These are phyloP conservation scores for Rhinogobius similis DNA, from an alignment of 2,113 vertebrate genomes.

Conservation along the genomic window DNA sequence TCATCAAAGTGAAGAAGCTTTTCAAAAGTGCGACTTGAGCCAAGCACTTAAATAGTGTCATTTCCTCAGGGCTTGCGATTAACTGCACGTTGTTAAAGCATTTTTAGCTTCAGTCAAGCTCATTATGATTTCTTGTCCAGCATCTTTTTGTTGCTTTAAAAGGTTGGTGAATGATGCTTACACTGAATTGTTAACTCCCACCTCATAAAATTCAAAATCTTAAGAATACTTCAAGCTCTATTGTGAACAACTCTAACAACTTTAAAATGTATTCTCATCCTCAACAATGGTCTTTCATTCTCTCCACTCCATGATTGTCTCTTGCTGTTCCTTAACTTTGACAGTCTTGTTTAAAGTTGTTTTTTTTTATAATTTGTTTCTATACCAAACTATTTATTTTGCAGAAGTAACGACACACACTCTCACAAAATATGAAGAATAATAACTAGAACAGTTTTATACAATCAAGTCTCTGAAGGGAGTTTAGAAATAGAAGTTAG, in stretches of 20 bases:
- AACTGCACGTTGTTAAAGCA: background rate
- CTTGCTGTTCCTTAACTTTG: too few species aligned
- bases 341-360: too few species aligned
- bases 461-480: background rate
- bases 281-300: slow-evolving; percentile 25
- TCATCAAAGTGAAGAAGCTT: background rate
- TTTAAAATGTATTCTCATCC: slow-evolving; percentile 32
- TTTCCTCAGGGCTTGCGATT: background rate
- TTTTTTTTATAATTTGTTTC: too few species aligned
- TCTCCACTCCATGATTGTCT: slow-evolving; percentile 8
- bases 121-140: background rate
- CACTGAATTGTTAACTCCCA: slow-evolving; percentile 35
- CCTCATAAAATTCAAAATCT: slow-evolving; percentile 23
- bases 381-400: slow-evolving; percentile 19
- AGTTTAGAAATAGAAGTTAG: too few species aligned
- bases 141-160: slow-evolving; percentile 11
- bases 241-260: slow-evolving; percentile 39
- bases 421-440: too few species aligned
- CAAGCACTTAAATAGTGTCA: background rate
- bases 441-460: too few species aligned
- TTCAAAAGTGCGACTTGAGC: background rate
- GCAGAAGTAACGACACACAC: slow-evolving; percentile 30
- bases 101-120: slow-evolving; percentile 5
- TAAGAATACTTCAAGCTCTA: slow-evolving; percentile 27
- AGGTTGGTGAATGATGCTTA: slow-evolving; percentile 29